These are phyloP conservation scores for Epinotia brunnichana DNA, from an alignment of 2,888 invertebrate species.

Conservation along the genomic window DNA sequence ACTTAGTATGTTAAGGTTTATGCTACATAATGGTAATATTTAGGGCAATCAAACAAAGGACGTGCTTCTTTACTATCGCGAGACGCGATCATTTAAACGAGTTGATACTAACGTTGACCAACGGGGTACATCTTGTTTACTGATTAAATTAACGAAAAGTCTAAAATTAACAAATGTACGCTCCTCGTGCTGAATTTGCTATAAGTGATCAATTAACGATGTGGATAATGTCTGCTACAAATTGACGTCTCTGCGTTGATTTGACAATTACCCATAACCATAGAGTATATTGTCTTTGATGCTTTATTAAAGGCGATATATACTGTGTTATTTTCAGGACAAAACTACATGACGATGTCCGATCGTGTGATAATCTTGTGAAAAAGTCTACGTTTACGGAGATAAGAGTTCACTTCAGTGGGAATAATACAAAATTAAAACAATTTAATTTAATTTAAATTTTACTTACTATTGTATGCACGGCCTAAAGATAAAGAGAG, in stretches of 20 bases:
- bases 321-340: background rate
- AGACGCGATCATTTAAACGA: conserved; percentile 23
- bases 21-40: conserved; percentile 54
- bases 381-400: conserved; percentile 7
- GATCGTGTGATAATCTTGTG: background rate
- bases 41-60: conserved; percentile 79
- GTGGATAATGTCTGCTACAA: conserved; percentile 58
- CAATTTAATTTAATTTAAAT: background rate
- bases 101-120: conserved; percentile 77
- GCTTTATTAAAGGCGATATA: background rate
- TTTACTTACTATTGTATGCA: background rate
- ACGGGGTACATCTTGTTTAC: conserved; percentile 77
- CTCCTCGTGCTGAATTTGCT: conserved; percentile 63
- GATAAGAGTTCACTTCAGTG: background rate
- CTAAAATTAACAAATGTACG: conserved; percentile 62
- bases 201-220: conserved; percentile 65
- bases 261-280: conserved; percentile 50
- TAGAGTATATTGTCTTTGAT: conserved; percentile 31
- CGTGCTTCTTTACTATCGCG: conserved; percentile 58
- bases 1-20: conserved; percentile 33
- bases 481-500: background rate
- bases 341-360: background rate
- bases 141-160: conserved; percentile 64
- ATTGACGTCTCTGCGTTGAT: conserved; percentile 56
- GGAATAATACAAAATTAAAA: background rate